phyloP scores from a whole-genome alignment of 53 echinoderm and acorn worm genomes.

The Apostichopus leukothele region DNA sequence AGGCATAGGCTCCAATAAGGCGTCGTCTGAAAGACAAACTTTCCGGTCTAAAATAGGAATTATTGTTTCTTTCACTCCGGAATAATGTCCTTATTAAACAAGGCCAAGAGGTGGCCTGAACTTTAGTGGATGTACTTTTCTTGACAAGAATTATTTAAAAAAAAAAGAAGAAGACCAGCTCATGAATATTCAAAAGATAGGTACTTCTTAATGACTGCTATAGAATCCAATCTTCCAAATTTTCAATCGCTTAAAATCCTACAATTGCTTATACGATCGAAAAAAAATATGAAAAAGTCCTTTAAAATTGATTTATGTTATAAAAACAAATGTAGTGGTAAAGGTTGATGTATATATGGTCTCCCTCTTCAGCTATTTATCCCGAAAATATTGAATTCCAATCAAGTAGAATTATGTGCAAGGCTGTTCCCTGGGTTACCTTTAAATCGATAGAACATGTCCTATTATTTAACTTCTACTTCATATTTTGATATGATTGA shows the following conservation, averaged over 20 bases:
- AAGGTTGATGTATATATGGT: neutral
- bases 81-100: constrained; percentile 53
- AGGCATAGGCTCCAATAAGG: constrained; percentile 52
- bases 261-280: too few species aligned
- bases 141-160: too few species aligned
- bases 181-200: neutral
- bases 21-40: constrained; percentile 45
- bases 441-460: neutral
- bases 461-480: too few species aligned
- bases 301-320: too few species aligned
- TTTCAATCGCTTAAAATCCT: too few species aligned
- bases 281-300: too few species aligned
- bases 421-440: neutral
- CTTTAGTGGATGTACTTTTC: constrained; percentile 34
- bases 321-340: neutral
- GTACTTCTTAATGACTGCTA: too few species aligned
- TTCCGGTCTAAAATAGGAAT: constrained; percentile 52
- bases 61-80: constrained; percentile 49
- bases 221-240: too few species aligned
- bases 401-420: neutral
- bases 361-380: neutral
- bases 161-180: neutral
- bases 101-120: constrained; percentile 48
- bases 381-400: neutral
- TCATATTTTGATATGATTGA: too few species aligned